Evolutionary conservation across 2,113 vertebrate genomes (phyloP).

Genomic region (Cyanoderma ruficeps): DNA sequence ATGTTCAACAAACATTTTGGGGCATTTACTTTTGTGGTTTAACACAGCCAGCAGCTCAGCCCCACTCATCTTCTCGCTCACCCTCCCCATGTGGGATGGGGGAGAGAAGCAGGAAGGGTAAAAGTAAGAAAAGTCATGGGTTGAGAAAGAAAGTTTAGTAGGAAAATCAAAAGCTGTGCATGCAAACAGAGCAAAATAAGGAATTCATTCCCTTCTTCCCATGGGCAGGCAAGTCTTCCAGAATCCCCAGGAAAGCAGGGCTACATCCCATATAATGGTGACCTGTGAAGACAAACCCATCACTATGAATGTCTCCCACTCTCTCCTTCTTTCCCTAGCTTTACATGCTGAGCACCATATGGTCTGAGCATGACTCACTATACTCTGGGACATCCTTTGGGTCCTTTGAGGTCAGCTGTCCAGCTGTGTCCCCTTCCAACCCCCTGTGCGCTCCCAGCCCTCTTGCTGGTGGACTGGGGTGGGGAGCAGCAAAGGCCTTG

Average conservation of each 20-base stretch:
- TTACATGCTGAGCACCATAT: neutral
- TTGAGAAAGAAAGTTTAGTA: neutral
- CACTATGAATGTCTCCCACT: rapidly evolving
- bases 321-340: neutral
- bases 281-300: neutral
- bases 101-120: rapidly evolving
- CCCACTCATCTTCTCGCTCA: rapidly evolving
- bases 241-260: neutral
- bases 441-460: too few relatives aligned
- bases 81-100: rapidly evolving
- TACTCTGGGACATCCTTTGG: neutral
- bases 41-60: neutral
- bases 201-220: neutral
- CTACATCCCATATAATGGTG: rapidly evolving
- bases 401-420: neutral
- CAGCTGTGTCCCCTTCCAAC: rapidly evolving
- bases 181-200: neutral
- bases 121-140: neutral
- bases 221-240: neutral
- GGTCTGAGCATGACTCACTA: neutral
- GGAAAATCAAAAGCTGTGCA: rapidly evolving
- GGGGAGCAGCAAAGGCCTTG: neutral
- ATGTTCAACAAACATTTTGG: neutral
- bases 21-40: neutral
- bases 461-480: rapidly evolving